Evolutionary conservation across 2,888 invertebrate genomes (phyloP), one percentile per base, ranked within the genome.

Genomic region (Agonum fuliginosum): DNA sequence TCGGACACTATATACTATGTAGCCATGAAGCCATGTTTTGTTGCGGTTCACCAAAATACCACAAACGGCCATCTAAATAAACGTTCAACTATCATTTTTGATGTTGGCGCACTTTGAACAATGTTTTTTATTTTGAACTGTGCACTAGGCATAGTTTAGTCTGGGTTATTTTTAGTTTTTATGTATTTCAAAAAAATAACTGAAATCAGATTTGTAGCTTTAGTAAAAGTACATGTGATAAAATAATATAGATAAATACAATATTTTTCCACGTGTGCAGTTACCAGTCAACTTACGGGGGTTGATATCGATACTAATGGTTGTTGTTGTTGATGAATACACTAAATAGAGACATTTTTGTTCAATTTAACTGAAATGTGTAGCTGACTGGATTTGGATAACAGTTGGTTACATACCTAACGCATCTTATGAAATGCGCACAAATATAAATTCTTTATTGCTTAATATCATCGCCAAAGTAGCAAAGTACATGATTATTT

Each of bases 361-460:
- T n/a, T n/a, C n/a, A n/a, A n/a, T n/a, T n/a, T n/a, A n/a, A n/a
- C n/a, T n/a, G n/a, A n/a, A n/a, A n/a, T n/a, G n/a, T n/a, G n/a
- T n/a, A n/a, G n/a, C n/a, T n/a, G n/a, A n/a, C n/a, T n/a, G n/a
- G n/a, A n/a, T n/a, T n/a, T n/a, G n/a, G n/a, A 34, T 34, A 8
- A 6, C 34, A 4, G 34, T 34, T 6, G 34, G 5, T 6, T 8
- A 34, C 8, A 34, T 34, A 34, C 34, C 4, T 34, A 34, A 54
- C 1, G 12, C 12, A 24, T 54, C n/a, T 12, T 20, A 3, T 22
- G 12, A 24, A 24, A 20, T 54, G 24, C 51, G 54, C 24, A 24
- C 24, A 24, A 27, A 54, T 3, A 24, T n/a, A 12, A 51, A 12
- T 62, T 62, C 30, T 62, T 62, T 62, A 62, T 62, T 62, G 58